A percentile compares a stretch with the other conserved stretches of the same genome.
These are phyloP conservation scores for Ophioderma brevispina DNA, from an alignment of 35 echinoderm and acorn worm species.

Conservation along the genomic window DNA sequence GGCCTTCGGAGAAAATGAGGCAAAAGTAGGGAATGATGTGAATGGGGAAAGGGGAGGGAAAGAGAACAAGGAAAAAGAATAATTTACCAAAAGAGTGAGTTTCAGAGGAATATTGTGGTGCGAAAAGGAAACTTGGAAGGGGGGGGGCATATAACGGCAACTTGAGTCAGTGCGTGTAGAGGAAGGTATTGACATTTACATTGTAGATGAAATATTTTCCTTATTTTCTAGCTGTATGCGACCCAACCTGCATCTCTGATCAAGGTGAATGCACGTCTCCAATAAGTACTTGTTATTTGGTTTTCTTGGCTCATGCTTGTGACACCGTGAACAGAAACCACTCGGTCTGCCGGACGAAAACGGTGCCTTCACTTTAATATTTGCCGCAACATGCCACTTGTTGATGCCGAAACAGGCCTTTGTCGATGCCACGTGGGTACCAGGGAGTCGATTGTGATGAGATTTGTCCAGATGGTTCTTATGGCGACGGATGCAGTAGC, in stretches of 20 bases:
- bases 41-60: too few species aligned
- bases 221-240: slow-evolving; percentile 35
- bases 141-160: too few species aligned
- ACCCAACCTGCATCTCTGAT: slow-evolving; percentile 39
- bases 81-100: too few species aligned
- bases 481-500: slow-evolving; percentile 29
- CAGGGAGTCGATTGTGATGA: slow-evolving; percentile 17
- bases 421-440: slow-evolving; percentile 66
- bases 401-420: slow-evolving; percentile 50
- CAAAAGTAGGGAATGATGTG: too few species aligned
- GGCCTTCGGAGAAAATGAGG: too few species aligned
- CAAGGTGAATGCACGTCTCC: slow-evolving; percentile 42
- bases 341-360: too few species aligned
- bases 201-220: too few species aligned
- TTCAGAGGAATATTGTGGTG: too few species aligned
- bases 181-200: too few species aligned
- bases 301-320: slow-evolving; percentile 47
- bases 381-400: slow-evolving; percentile 70
- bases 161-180: too few species aligned
- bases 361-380: slow-evolving; percentile 48
- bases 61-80: too few species aligned
- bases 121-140: too few species aligned
- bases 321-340: slow-evolving; percentile 25
- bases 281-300: slow-evolving; percentile 27
- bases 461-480: slow-evolving; percentile 12